A percentile compares a stretch with the other conserved stretches of the same genome.
Evolutionary conservation across 2,888 invertebrate genomes (phyloP).

Genomic region (Zeuzera pyrina): DNA sequence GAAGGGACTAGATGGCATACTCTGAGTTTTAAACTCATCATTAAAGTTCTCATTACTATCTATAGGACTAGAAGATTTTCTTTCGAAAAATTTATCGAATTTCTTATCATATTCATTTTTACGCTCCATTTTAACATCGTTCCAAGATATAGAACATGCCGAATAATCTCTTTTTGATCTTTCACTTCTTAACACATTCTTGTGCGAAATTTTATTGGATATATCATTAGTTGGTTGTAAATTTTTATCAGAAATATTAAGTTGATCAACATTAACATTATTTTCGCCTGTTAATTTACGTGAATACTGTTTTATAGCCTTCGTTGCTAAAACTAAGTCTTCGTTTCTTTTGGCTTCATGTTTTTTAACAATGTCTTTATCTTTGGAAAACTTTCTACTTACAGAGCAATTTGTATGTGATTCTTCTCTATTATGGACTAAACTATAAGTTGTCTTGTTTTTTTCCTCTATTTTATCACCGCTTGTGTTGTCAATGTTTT

Average conservation of each 20-base stretch:
- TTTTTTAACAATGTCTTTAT: constrained; percentile 18
- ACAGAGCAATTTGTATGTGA: neutral
- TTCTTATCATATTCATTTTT: constrained; percentile 51
- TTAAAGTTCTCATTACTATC: constrained; percentile 20
- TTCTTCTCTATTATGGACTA: too few relatives aligned
- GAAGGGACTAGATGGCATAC: constrained; percentile 74
- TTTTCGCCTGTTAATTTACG: too few relatives aligned
- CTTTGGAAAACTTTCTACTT: neutral
- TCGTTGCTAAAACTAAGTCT: constrained; percentile 14
- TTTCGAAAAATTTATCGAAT: constrained; percentile 51
- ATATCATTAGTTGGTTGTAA: neutral
- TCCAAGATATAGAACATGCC: constrained; percentile 65
- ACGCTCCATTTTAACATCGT: constrained; percentile 43
- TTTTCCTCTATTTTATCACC: constrained; percentile 17
- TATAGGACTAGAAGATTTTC: constrained; percentile 26
- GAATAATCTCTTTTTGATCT: constrained; percentile 54
- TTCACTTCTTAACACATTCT: constrained; percentile 26
- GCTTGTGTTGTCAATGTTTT: constrained; percentile 35
- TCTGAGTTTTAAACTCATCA: constrained; percentile 60
- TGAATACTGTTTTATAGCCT: too few relatives aligned
- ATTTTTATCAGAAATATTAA: constrained; percentile 5
- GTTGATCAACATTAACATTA: constrained; percentile 14
- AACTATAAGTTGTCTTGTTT: neutral
- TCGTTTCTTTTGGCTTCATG: constrained; percentile 23
- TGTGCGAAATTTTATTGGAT: constrained; percentile 14